Evolutionary conservation across 2,888 invertebrate genomes (phyloP), one percentile per base, ranked within the genome.

Genomic region (Catocala sponsa): DNA sequence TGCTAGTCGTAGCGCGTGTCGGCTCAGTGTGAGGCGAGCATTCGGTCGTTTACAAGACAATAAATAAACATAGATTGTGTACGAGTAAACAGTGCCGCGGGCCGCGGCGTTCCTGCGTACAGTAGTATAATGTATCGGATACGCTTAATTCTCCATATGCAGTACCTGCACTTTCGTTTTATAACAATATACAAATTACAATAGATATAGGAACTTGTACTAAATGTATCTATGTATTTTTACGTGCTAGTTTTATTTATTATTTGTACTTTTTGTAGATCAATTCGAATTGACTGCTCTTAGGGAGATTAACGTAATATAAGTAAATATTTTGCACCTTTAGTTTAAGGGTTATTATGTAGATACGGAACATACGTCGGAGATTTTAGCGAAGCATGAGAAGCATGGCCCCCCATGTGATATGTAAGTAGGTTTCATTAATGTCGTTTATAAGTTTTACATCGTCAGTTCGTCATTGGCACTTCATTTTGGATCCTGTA

Each of bases 211-310:
- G 74, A 77, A 81, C 83, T 81, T 86, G 83, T 89, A 86, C 82
- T 81, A 80, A 85, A 84, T 86, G 82, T 89, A 86, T 84, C 80
- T 88, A 86, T 76, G 68, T 76, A 76, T 75, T 87, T 86, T 83
- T 86, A 88, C 79, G 84, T 82, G 83, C 81, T 90, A 87, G 84
- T 86, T 80, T 73, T 89, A 90, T 90, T 90, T 91, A 89, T 91
- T 89, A 76, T 87, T 87, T 88, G 81, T 89, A 89, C 78, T 85
- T 86, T 76, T 88, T 88, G 87, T 92, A 91, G 90, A 89, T 88
- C 85, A 89, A 90, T 89, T 88, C 85, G 87, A 90, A 88, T 89
- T 88, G 92, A 93, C 91, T 91, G 91, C 86, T 88, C 83, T 84
- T 89, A 90, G 89, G 87, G 90, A 91, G 91, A 91, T 91, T 91